Evolutionary conservation across 2,113 vertebrate genomes (phyloP).

Genomic region (Herpailurus yagouaroundi): DNA sequence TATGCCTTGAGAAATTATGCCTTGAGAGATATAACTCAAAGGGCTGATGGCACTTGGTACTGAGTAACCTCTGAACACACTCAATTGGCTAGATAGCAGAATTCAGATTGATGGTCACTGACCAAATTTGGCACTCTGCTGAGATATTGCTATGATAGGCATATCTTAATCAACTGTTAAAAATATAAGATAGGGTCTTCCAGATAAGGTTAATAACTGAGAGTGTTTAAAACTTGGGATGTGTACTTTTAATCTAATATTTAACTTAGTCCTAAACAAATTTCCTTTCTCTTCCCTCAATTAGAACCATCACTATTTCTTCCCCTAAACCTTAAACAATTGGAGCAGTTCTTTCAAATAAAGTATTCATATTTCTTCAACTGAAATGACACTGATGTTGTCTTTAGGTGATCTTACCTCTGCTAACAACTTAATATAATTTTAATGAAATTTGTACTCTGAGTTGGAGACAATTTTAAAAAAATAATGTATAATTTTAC

Average conservation of each 20-base stretch:
- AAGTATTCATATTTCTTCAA: neutral
- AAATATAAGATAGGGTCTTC: neutral
- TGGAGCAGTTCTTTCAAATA: neutral
- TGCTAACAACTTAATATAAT: neutral
- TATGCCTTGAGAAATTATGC: slow-evolving; percentile 77
- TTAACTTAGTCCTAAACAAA: neutral
- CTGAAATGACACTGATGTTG: neutral
- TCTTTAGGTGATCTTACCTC: neutral
- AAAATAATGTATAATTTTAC: neutral
- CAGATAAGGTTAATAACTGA: neutral
- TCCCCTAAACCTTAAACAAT: neutral
- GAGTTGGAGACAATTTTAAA: neutral
- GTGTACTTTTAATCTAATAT: neutral
- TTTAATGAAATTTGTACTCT: neutral
- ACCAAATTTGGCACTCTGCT: slow-evolving; percentile 1
- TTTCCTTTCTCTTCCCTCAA: neutral
- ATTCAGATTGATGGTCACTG: slow-evolving; percentile 67
- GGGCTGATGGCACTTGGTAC: slow-evolving; percentile 54
- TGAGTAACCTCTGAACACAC: slow-evolving; percentile 56
- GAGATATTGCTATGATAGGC: neutral
- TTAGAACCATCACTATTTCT: neutral
- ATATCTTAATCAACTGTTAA: slow-evolving; percentile 23
- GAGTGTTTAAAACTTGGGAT: neutral
- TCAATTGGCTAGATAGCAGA: slow-evolving; percentile 10
- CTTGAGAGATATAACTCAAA: slow-evolving; percentile 74